Evolutionary conservation across 2,113 vertebrate genomes (phyloP), one percentile per base, ranked within the genome.

Genomic region (Turdus rufiventris): DNA sequence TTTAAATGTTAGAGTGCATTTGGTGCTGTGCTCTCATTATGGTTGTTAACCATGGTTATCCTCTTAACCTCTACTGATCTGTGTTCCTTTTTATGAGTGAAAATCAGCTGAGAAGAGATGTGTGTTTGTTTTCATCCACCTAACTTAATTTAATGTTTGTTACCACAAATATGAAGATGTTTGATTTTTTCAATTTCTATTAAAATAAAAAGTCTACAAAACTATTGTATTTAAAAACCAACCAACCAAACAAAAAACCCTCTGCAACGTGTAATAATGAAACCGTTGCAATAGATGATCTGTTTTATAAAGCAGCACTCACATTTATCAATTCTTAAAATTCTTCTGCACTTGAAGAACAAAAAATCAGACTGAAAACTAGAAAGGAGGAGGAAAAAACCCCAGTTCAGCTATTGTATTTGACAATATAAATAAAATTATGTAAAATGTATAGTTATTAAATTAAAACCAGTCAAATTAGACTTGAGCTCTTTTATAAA

Each of bases 61-160:
- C 16, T 65, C 70, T 91, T 97, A 97, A 97, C 90, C 48, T 87
- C 45, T 96, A 87, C 95, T 96, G 68, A 96, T 93, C 54, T 42
- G 26, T 76, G 51, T 89, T 88, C 77, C 19, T 78, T 81, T 68
- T 78, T 57, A 43, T 89, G 85, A 77, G 73, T 94, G 90, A 85
- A 77, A 89, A 88, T 60, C 87, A 82, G 50, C 56, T 80, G 54
- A 68, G 71, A 71, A 60, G 73, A 74, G 17, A 38, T 25, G 54
- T 18, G 34, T 76, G 34, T 91, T 82, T 77, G 77, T 89, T 80
- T 91, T 96, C 63, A 85, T 89, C 70, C 33, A 63, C 2, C 14
- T 95, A 94, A 94, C 53, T 75, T 75, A 91, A 78, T 92, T 91
- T 83, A 50, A 18, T 38, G 61, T 87, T 68, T 78, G 26, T 94